phyloP scores from a whole-genome alignment of 2,797 vertebrate genomes.

The Squalus acanthias region DNA sequence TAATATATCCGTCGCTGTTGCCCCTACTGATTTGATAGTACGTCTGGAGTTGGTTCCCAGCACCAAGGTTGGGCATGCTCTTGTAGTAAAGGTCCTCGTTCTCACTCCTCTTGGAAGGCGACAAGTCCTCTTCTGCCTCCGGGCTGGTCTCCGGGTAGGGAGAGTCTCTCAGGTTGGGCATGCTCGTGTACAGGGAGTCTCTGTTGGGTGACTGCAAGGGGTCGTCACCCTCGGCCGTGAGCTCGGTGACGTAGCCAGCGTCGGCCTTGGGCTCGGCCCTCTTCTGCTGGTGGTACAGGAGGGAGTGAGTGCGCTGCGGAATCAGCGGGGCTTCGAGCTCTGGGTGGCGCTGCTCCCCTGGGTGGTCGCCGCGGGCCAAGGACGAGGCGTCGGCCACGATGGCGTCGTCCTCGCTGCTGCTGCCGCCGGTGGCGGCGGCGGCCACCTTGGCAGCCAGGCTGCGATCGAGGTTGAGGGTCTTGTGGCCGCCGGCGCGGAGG shows the following conservation, averaged over 20 bases:
- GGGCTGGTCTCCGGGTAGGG: conserved; percentile 85
- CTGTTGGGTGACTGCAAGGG: conserved; percentile 90
- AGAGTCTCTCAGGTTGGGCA: conserved; percentile 97
- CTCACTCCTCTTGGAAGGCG: conserved; percentile 84
- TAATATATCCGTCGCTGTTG: conserved; percentile 90
- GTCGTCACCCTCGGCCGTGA: conserved; percentile 77
- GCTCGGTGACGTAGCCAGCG: conserved; percentile 77
- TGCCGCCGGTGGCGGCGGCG: conserved; percentile 59
- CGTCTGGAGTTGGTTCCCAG: conserved; percentile 84
- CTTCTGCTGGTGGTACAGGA: conserved; percentile 96
- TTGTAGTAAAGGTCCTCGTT: conserved; percentile 97
- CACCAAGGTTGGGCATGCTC: conserved; percentile 97
- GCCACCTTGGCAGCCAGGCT: conserved; percentile 74
- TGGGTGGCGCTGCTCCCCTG: conserved; percentile 79
- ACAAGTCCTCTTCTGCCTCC: conserved; percentile 81
- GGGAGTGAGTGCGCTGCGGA: conserved; percentile 98
- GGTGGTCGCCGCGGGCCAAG: conserved; percentile 79
- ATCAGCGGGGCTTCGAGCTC: conserved; percentile 93
- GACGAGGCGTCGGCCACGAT: conserved; percentile 85
- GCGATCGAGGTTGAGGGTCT: conserved; percentile 83
- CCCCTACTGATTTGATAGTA: conserved; percentile 96
- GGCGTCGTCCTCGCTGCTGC: conserved; percentile 80
- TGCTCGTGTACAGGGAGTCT: conserved; percentile 98
- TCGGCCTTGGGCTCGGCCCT: conserved; percentile 81
- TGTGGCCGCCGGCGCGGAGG: conserved; percentile 79